Base-by-base conservation (phyloP, 2,888 invertebrate genomes). In the Hyalella azteca region DNA sequence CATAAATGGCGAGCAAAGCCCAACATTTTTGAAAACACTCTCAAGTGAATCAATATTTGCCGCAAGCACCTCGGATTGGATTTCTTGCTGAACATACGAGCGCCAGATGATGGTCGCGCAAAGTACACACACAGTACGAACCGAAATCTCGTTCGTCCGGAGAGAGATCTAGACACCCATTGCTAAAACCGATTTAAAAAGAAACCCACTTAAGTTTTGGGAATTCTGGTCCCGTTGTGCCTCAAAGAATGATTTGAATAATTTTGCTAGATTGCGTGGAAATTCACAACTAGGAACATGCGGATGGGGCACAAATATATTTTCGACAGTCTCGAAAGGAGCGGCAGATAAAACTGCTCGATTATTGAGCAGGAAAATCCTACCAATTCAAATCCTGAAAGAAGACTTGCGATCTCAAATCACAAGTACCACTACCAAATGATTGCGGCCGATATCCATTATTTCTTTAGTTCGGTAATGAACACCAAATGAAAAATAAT, bases 21-120 rank as follows among this genome's bases (percentile, higher is more conserved):
- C 36, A 66, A 66, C 32, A 66, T 66, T 66, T 66, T 66, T 66
- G 66, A 66, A 36, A 36, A 66, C 66, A 66, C 66, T 66, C 36
- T 66, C 66, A 66, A 66, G 66, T 66, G 66, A 66, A 66, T 66
- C 66, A 66, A 66, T 66, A 36, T 32, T 66, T 66, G 66, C 66
- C 36, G 66, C 19, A 66, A 66, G 32, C 36, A 36, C 19, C 66
- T 5, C 19, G 36, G 66, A 66, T 66, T 66, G 66, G 66, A 66
- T 66, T 66, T 66, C 66, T 29, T 36, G 19, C 9, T 29, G 66
- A 36, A 66, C 66, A 66, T 29, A 29, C 19, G 66, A 66, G 36
- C n/a, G 36, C 29, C 32, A 19, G 36, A 19, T n/a, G 36, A 66
- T 66, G 66, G 4, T n/a, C 36, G n/a, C 19, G 66, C 66, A 66